A percentile compares a stretch with the other conserved stretches of the same genome.
These are phyloP conservation scores for Protosalanx chinensis DNA, from an alignment of 2,797 vertebrate species.

Conservation along the genomic window DNA sequence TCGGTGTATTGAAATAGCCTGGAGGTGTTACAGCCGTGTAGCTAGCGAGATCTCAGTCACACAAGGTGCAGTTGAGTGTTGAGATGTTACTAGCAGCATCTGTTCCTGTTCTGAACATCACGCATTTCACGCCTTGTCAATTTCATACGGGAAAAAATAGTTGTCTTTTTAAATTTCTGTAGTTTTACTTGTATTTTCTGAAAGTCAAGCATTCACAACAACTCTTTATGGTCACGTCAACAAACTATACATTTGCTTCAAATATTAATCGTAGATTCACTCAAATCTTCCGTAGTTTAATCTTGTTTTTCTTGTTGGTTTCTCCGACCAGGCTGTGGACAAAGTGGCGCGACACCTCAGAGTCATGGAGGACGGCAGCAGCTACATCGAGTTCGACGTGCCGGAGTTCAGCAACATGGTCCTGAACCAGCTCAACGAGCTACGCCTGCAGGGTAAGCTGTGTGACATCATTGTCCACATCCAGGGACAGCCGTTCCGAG, in stretches of 20 bases:
- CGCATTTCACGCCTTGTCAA: too few species aligned
- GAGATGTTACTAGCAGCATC: background rate
- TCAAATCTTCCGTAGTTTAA: slow-evolving; percentile 7
- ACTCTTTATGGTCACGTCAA: too few species aligned
- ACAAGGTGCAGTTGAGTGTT: background rate
- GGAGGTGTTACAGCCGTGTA: too few species aligned
- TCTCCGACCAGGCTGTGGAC: slow-evolving; percentile 65
- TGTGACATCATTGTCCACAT: slow-evolving; percentile 99
- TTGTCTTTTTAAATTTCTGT: too few species aligned
- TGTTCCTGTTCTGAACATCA: background rate
- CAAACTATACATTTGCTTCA: too few species aligned
- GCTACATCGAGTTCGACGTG: slow-evolving; percentile 98
- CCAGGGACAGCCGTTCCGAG: slow-evolving; percentile 95
- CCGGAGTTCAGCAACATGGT: slow-evolving; percentile 98
- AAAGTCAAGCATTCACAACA: too few species aligned
- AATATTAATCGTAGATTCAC: background rate
- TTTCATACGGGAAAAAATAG: too few species aligned
- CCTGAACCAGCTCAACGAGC: slow-evolving; percentile 94
- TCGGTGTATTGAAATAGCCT: too few species aligned
- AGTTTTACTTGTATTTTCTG: too few species aligned
- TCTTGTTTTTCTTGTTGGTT: slow-evolving; percentile 6
- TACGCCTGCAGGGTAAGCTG: slow-evolving; percentile 94
- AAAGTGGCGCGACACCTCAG: slow-evolving; percentile 75
- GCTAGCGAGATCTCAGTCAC: too few species aligned
- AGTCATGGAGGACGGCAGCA: slow-evolving; percentile 98